Evolutionary conservation across 2,113 vertebrate species (phyloP).

Genomic region (Gavia stellata): DNA sequence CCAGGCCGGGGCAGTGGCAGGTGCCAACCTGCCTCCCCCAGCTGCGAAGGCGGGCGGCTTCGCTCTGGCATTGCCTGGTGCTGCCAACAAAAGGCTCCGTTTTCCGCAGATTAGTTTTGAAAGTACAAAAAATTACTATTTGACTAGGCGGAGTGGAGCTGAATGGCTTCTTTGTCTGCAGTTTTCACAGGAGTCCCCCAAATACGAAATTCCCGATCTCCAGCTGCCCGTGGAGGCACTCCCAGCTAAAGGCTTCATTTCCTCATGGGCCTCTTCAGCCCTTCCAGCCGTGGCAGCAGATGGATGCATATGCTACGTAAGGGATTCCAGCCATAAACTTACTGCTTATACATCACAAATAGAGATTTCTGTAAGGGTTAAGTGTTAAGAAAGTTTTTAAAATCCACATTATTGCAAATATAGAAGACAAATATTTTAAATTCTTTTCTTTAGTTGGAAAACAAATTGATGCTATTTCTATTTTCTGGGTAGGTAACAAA

Average conservation of each 20-base stretch:
- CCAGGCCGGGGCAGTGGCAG: neutral
- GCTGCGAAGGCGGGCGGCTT: neutral
- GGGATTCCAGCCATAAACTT: neutral
- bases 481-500: neutral
- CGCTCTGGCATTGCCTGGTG: neutral
- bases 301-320: fast-evolving
- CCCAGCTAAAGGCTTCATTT: neutral
- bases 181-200: neutral
- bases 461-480: neutral
- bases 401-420: neutral
- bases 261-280: neutral
- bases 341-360: neutral
- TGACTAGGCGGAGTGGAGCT: neutral
- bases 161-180: neutral
- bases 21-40: neutral
- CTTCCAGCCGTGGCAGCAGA: neutral
- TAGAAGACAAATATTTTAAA: neutral
- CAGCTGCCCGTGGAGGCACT: neutral
- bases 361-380: neutral
- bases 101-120: neutral
- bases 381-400: neutral
- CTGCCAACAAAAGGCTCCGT: neutral
- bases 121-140: neutral
- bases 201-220: fast-evolving
- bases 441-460: neutral